Percentiles rank a stretch among this genome's conserved stretches.
These are phyloP conservation scores for Drosophila colorata DNA, from an alignment of 2,888 invertebrate genomes.

Conservation along the genomic window DNA sequence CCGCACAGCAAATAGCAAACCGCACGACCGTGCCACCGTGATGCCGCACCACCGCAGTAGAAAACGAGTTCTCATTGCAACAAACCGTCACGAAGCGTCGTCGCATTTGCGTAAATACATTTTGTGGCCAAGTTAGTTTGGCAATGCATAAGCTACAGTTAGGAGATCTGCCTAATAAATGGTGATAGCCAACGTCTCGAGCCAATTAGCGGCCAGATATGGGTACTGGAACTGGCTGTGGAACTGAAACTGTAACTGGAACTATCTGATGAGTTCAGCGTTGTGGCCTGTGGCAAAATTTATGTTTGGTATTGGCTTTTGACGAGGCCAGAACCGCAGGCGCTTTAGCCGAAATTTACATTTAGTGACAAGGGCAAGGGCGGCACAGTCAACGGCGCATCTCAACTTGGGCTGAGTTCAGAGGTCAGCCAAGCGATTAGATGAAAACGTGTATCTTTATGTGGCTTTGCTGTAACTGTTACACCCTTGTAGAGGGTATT, in stretches of 20 bases:
- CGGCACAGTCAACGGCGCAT: conserved; percentile 15
- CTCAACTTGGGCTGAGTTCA: conserved; percentile 8
- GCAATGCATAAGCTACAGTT: conserved; percentile 30
- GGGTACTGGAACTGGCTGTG: conserved; percentile 10
- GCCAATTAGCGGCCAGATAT: conserved; percentile 59
- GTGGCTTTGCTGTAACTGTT: not conserved
- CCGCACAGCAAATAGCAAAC: not conserved
- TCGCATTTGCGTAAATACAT: conserved; percentile 58
- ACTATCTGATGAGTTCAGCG: conserved; percentile 25
- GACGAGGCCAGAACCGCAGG: conserved; percentile 38
- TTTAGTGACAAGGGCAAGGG: conserved; percentile 66
- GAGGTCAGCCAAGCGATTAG: conserved; percentile 45
- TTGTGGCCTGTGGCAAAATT: conserved; percentile 6
- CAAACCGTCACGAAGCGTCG: conserved; percentile 14
- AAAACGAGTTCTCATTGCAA: conserved; percentile 65
- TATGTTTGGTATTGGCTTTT: conserved; percentile 9
- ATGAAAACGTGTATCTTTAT: conserved; percentile 16
- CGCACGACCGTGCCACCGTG: conserved; percentile 8
- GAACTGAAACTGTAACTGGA: conserved; percentile 11
- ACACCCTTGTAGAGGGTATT: not conserved
- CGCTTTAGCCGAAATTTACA: conserved; percentile 15
- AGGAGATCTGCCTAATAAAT: conserved; percentile 35
- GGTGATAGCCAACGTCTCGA: conserved; percentile 22
- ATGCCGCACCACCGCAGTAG: conserved; percentile 12
- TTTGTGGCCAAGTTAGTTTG: conserved; percentile 31